Base-by-base conservation (phyloP, 2,888 invertebrate genomes). In the Leptinotarsa peninsularis region DNA sequence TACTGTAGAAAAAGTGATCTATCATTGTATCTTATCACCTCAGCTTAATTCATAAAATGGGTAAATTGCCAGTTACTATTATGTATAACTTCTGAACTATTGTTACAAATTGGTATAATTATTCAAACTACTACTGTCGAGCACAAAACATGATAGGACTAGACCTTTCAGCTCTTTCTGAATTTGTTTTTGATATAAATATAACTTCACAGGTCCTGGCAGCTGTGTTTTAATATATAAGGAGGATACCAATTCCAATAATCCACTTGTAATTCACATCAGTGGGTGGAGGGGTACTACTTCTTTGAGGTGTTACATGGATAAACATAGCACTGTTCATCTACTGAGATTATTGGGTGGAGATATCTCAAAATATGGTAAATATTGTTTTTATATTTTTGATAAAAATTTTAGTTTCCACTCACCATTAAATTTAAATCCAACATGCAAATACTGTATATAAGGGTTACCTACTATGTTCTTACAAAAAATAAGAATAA, bases 281-380 rank as follows among this genome's bases (percentile, higher is more conserved):
- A 96, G 96, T 67, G 98, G 98, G 0, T 98, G 98, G 98, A 93
- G 96, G 78, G 98, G 98, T 4, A 94, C 93, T 15, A 92, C 93
- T 76, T 96, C 97, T 0, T 89, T 98, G 23, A 91, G 97, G 18
- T 96, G 96, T 0, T 98, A 98, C 89, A 95, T 98, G 50, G 93
- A 96, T 33, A 91, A 93, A 49, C 92, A 94, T 74, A 97, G 96
- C 86, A 93, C 96, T 0, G 91, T 96, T 23, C 98, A 98, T 88
- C 95, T 95, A 83, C 89, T 98, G 67, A 89, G 98, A 14, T 89
- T 98, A 63, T 90, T 97, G 80, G 97, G 96, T 1, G 95, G 94
- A 7, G 97, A 98, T 87, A 92, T 93, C 71, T 94, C 94, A 70
- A 95, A 95, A 90, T 96, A 93, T 86, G 95, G 96, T 95, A 89